These are phyloP conservation scores for Antitype chi DNA, from an alignment of 2,888 invertebrate species.

Conservation along the genomic window DNA sequence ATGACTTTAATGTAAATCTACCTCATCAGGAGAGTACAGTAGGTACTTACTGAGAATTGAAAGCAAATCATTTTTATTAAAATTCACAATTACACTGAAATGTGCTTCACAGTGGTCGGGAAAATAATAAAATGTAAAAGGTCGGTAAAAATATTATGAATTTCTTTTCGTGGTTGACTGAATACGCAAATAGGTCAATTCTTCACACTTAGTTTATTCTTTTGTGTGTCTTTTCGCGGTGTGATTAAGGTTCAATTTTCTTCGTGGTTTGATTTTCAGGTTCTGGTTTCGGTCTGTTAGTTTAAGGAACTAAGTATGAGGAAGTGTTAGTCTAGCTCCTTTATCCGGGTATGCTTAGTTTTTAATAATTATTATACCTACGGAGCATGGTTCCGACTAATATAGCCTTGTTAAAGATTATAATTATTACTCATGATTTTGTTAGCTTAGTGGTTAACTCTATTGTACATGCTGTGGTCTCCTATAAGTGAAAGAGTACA, in stretches of 20 bases:
- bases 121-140: slow-evolving; percentile 39
- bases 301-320: slow-evolving; percentile 14
- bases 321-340: slow-evolving; percentile 2
- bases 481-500: too few species aligned
- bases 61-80: slow-evolving; percentile 31
- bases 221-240: neutral
- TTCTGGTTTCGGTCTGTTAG: slow-evolving; percentile 26
- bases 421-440: too few species aligned
- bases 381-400: neutral
- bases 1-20: slow-evolving; percentile 4
- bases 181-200: slow-evolving; percentile 34
- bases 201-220: neutral
- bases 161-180: slow-evolving; percentile 31
- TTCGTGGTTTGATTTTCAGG: slow-evolving; percentile 6
- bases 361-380: neutral
- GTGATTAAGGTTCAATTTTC: slow-evolving; percentile 15
- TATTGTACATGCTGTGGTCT: too few species aligned
- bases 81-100: slow-evolving; percentile 38
- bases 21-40: neutral
- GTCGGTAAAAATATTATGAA: slow-evolving; percentile 37
- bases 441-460: too few species aligned
- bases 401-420: too few species aligned
- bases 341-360: neutral
- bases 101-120: slow-evolving; percentile 14
- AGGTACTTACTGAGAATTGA: neutral